Evolutionary conservation across 2,113 vertebrate species (phyloP).

Genomic region (Leptobrachium ailaonicum): DNA sequence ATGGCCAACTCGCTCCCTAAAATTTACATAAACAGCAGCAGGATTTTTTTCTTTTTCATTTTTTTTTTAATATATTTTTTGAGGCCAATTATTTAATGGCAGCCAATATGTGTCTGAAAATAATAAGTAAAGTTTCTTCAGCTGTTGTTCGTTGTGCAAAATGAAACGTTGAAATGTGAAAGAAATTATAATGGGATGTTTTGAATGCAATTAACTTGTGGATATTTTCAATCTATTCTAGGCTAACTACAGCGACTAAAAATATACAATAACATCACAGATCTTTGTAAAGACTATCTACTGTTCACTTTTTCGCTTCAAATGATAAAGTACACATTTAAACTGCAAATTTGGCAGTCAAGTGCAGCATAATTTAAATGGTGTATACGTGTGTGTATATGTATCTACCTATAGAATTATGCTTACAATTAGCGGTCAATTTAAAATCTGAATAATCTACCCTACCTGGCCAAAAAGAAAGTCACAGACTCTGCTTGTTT

Average conservation of each 20-base stretch:
- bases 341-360: no score
- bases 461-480: no score
- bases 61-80: neutral
- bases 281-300: no score
- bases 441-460: no score
- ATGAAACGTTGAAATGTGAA: slow-evolving; percentile 10
- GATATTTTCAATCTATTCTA: slow-evolving; percentile 10
- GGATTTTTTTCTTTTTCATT: neutral
- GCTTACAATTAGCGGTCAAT: no score
- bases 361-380: no score
- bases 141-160: slow-evolving; percentile 1
- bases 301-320: no score
- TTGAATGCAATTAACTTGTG: slow-evolving; percentile 30
- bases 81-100: slow-evolving; percentile 36
- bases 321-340: no score
- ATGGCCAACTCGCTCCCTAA: slow-evolving; percentile 20
- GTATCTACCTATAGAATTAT: no score
- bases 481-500: no score
- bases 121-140: slow-evolving; percentile 27
- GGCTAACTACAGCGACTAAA: neutral
- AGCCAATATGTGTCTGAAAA: slow-evolving; percentile 10
- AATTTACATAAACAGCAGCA: slow-evolving; percentile 36
- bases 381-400: no score
- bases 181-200: slow-evolving; percentile 27
- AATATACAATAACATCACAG: no score